Percentiles rank a stretch among this genome's conserved stretches.
These are phyloP conservation scores for Unio delphinus DNA, from an alignment of 2,888 invertebrate genomes.

Conservation along the genomic window DNA sequence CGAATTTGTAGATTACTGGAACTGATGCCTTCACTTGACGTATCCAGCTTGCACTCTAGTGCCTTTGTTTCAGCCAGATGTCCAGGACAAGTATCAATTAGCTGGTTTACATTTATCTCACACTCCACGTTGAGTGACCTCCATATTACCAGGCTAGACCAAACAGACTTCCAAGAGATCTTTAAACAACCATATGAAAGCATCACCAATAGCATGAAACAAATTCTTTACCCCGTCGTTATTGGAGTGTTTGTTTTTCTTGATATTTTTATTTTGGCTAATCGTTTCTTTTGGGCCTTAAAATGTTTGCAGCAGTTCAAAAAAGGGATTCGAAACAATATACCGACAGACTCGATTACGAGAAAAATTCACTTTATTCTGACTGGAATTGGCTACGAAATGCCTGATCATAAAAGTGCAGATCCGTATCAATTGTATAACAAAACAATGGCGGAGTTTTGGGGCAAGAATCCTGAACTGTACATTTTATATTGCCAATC, in stretches of 20 bases:
- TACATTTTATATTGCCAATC: constrained; percentile 54
- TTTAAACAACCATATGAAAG: too few relatives aligned
- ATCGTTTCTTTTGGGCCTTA: constrained; percentile 56
- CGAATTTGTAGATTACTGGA: too few relatives aligned
- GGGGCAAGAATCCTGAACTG: constrained; percentile 43
- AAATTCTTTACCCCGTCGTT: constrained; percentile 45
- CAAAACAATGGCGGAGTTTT: constrained; percentile 45
- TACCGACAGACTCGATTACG: constrained; percentile 57
- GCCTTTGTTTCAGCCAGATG: too few relatives aligned
- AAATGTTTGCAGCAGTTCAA: constrained; percentile 44
- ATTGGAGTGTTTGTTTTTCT: constrained; percentile 53
- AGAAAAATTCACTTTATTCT: constrained; percentile 55
- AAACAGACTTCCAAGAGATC: too few relatives aligned
- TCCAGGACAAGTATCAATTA: too few relatives aligned
- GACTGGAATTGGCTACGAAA: constrained; percentile 50
- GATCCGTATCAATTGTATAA: constrained; percentile 47
- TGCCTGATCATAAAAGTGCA: constrained; percentile 35
- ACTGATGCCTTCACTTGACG: too few relatives aligned
- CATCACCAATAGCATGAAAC: constrained; percentile 16
- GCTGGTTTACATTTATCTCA: too few relatives aligned
- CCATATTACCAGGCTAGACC: too few relatives aligned
- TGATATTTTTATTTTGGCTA: constrained; percentile 51
- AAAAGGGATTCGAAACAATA: constrained; percentile 50
- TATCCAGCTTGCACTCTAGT: too few relatives aligned
- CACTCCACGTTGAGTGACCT: too few relatives aligned